Base-by-base conservation (phyloP, 1,140 invertebrate species). In the Ips nitidus region DNA sequence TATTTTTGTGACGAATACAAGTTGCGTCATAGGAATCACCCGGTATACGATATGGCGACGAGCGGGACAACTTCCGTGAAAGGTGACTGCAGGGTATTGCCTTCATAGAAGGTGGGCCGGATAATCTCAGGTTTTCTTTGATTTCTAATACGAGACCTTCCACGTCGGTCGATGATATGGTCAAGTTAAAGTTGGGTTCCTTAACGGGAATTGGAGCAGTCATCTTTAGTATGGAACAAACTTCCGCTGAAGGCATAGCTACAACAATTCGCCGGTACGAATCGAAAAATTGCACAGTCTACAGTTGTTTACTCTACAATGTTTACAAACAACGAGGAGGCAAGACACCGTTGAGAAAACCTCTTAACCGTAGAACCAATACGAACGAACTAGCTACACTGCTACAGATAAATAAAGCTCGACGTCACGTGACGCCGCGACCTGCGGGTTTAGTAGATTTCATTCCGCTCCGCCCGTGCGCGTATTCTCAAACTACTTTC, bases 111-210 rank as follows among this genome's bases (percentile, higher is more conserved):
- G 72, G 81, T 77, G 39, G 77, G 52, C 80, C 80, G 22, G 86
- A 84, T 42, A 89, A 76, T n/a, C 86, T 80, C 8, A 90, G 78
- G 72, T 89, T 90, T 75, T 89, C 86, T 75, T 89, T 90, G 57
- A 90, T 89, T 78, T 89, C 87, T 38, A 87, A 84, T 38, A 90
- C 88, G 45, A 90, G 81, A 37, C 88, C 84, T 73, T 90, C 89
- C 58, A 90, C 85, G 76, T 79, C 77, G 45, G 72, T 77, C 1
- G 77, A 71, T 52, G 75, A 75, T 53, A 79, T 77, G 52, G 71
- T 73, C 53, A 79, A 77, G 50, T 66, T 66, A 52, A 66, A 66
- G 43, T 78, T 73, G 3, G 77, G 55, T 43, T 64, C 69, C 50
- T 71, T 71, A 22, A 72, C 65, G 2, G 74, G 67, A 61, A 71